Percentiles rank a stretch among this genome's conserved stretches.
Conservation (phyloP, 2,113 vertebrate species). For the Sapajus apella region DNA sequence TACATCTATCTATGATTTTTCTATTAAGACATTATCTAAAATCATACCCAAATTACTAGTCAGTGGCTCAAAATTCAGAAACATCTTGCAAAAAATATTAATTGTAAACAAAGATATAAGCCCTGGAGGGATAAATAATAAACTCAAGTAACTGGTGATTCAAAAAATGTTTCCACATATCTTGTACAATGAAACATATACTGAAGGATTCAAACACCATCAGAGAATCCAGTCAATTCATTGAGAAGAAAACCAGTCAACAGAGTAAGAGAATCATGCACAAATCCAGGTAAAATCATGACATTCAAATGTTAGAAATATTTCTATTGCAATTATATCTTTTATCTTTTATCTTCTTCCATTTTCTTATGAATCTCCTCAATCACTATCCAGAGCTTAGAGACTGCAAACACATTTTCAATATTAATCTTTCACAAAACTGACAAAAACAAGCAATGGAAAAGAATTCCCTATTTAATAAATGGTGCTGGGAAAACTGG, state of each 20-base stretch:
- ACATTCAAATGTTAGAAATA: background rate
- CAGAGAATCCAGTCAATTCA: background rate
- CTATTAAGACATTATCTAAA: background rate
- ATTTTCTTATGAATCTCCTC: background rate
- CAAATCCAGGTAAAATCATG: background rate
- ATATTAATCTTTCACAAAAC: background rate
- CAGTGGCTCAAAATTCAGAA: background rate
- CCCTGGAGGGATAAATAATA: background rate
- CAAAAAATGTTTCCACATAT: background rate
- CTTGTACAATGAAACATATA: background rate
- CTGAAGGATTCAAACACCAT: background rate
- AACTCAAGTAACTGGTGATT: background rate
- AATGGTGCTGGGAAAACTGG: too few species aligned
- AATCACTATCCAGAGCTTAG: background rate
- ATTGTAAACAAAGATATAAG: background rate
- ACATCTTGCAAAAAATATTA: background rate
- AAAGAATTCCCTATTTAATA: too few species aligned
- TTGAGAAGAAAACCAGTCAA: background rate
- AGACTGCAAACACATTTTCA: background rate
- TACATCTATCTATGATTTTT: background rate
- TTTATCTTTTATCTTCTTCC: background rate
- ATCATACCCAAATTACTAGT: background rate
- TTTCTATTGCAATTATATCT: background rate
- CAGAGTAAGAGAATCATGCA: background rate
- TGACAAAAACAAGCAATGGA: too few species aligned